Conservation (phyloP, 2,888 invertebrate species). For the Andrena bicolor region DNA sequence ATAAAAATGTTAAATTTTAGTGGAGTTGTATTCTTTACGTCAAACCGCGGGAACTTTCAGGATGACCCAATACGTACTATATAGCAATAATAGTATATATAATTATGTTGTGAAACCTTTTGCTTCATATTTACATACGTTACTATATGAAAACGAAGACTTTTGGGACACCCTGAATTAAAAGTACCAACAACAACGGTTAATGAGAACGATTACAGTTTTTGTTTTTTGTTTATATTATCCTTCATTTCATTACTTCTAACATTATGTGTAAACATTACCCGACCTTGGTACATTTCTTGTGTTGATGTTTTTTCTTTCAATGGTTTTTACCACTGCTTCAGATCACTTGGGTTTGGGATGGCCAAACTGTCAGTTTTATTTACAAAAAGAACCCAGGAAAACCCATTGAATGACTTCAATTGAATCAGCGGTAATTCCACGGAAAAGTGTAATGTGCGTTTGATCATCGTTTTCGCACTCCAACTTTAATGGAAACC, state of each 20-base stretch:
- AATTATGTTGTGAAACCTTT: too few relatives aligned
- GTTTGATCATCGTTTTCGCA: not conserved
- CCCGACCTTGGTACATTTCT: not conserved
- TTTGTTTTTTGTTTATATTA: not conserved
- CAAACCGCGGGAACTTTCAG: too few relatives aligned
- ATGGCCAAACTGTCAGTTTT: slow-evolving; percentile 3
- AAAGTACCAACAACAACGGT: not conserved
- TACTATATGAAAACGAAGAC: not conserved
- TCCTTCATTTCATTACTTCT: not conserved
- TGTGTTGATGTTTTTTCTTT: not conserved
- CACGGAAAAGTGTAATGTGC: too few relatives aligned
- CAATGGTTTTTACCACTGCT: not conserved
- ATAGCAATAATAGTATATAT: too few relatives aligned
- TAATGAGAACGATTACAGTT: not conserved
- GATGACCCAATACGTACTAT: too few relatives aligned
- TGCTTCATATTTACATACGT: too few relatives aligned
- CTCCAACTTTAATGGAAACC: not conserved
- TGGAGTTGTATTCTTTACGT: too few relatives aligned
- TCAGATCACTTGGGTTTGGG: not conserved
- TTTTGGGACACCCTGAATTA: not conserved
- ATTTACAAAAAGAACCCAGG: not conserved
- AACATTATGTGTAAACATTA: not conserved
- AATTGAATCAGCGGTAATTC: too few relatives aligned
- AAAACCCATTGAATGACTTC: not conserved
- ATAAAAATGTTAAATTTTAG: too few relatives aligned